Evolutionary conservation across 2,113 vertebrate species (phyloP).

Genomic region (Ictalurus furcatus): DNA sequence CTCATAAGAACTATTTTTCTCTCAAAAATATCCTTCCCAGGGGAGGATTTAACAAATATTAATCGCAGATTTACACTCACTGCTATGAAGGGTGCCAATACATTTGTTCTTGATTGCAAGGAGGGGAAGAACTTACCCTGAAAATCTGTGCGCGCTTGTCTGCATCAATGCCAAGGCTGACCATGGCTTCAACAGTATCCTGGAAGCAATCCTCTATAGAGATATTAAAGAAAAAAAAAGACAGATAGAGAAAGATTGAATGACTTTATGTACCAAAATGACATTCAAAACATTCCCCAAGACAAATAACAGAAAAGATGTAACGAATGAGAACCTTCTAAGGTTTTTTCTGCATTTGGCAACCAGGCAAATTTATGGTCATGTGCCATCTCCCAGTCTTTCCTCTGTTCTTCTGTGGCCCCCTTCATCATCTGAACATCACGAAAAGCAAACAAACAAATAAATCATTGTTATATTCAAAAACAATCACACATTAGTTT

Average conservation of each 20-base stretch:
- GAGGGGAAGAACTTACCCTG: slow-evolving; percentile 74
- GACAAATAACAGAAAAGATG: not conserved
- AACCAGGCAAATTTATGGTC: slow-evolving; percentile 83
- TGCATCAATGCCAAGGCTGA: slow-evolving; percentile 82
- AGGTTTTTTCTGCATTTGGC: slow-evolving; percentile 81
- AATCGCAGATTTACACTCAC: not conserved
- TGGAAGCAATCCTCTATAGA: slow-evolving; percentile 86
- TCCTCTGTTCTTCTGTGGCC: slow-evolving; percentile 81
- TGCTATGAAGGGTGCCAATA: not conserved
- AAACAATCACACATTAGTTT: not conserved
- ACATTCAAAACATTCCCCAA: not conserved
- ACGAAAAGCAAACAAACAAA: slow-evolving; percentile 24
- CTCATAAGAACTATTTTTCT: not conserved
- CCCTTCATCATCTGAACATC: slow-evolving; percentile 86
- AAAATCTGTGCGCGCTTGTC: slow-evolving; percentile 83
- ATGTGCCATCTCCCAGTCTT: slow-evolving; percentile 81
- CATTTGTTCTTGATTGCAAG: not conserved
- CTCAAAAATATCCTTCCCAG: not conserved
- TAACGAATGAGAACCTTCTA: slow-evolving; percentile 77
- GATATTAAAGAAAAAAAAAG: slow-evolving; percentile 44
- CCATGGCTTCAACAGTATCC: slow-evolving; percentile 88
- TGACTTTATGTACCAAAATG: not conserved
- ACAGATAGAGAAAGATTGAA: not conserved
- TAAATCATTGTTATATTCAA: not conserved
- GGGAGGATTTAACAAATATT: not conserved